These are phyloP conservation scores for Marronus borbonicus DNA, from an alignment of 2,888 invertebrate genomes.

Conservation along the genomic window DNA sequence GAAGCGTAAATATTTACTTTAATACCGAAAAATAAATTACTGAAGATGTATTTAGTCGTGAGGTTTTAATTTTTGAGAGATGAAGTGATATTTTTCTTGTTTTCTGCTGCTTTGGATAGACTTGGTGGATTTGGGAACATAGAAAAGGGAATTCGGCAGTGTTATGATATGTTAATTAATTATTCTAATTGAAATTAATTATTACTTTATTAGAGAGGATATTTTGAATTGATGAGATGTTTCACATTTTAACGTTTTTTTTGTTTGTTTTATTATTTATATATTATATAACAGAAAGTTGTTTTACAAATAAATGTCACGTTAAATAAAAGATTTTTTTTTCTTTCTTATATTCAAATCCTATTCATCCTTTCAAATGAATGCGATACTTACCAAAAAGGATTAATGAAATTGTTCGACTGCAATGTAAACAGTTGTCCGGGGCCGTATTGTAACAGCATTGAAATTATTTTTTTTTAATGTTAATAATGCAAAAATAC, in stretches of 20 bases:
- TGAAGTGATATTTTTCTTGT: slow-evolving; percentile 57
- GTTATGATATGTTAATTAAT: neutral
- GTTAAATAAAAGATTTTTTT: slow-evolving; percentile 53
- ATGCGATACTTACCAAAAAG: neutral
- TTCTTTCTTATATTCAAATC: neutral
- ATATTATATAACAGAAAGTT: slow-evolving; percentile 63
- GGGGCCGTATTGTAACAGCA: too few species aligned
- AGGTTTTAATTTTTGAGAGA: slow-evolving; percentile 53
- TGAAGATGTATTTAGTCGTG: neutral
- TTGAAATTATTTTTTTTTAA: too few species aligned
- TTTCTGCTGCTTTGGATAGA: slow-evolving; percentile 34
- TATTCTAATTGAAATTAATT: slow-evolving; percentile 17
- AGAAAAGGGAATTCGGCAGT: neutral
- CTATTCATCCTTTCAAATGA: neutral
- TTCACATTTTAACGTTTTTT: slow-evolving; percentile 56
- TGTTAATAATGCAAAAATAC: too few species aligned
- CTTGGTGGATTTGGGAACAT: neutral
- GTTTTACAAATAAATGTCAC: slow-evolving; percentile 67
- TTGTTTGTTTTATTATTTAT: slow-evolving; percentile 55
- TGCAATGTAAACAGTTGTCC: too few species aligned
- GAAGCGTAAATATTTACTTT: neutral
- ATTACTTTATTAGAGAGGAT: slow-evolving; percentile 14
- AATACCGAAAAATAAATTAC: neutral
- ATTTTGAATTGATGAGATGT: slow-evolving; percentile 52
- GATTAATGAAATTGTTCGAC: too few species aligned